Conservation (phyloP, 2,888 invertebrate species). For the Marasmarcha lunaedactyla region DNA sequence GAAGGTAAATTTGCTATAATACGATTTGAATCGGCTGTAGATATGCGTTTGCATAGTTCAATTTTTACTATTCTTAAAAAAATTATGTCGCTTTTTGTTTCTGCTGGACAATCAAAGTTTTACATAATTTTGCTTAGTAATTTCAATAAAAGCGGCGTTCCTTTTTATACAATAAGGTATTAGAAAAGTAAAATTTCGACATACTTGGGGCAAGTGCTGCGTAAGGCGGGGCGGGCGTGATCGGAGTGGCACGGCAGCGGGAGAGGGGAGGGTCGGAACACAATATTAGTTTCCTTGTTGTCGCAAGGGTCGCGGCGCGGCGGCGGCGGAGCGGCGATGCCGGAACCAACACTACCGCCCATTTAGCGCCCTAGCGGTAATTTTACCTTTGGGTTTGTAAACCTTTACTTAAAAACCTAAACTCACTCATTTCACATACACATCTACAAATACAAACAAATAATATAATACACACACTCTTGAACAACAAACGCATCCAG, state of each 20-base stretch:
- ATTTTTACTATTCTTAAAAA: too few species aligned
- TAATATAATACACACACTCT: conserved; percentile 15
- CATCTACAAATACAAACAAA: conserved; percentile 14
- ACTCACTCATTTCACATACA: conserved; percentile 10
- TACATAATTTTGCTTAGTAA: too few species aligned
- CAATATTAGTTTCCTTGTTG: conserved; percentile 73
- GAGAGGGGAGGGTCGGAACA: conserved; percentile 57
- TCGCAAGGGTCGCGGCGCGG: conserved; percentile 70
- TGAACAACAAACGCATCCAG: conserved; percentile 21
- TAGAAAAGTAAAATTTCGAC: too few species aligned
- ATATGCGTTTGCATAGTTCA: too few species aligned
- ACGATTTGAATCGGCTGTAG: too few species aligned
- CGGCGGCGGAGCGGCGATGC: conserved; percentile 61
- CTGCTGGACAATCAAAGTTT: too few species aligned
- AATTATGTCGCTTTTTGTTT: too few species aligned
- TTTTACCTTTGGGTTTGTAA: conserved; percentile 70
- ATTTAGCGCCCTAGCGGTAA: conserved; percentile 68
- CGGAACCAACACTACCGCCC: conserved; percentile 58
- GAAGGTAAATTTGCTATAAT: too few species aligned
- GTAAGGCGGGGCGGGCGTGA: too few species aligned
- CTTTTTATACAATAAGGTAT: too few species aligned
- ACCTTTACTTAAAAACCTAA: conserved; percentile 63
- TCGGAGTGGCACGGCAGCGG: conserved; percentile 18
- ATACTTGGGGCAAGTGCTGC: too few species aligned
- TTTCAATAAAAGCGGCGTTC: too few species aligned